Base-by-base conservation (phyloP, 2,113 vertebrate species). In the Elachura formosa region DNA sequence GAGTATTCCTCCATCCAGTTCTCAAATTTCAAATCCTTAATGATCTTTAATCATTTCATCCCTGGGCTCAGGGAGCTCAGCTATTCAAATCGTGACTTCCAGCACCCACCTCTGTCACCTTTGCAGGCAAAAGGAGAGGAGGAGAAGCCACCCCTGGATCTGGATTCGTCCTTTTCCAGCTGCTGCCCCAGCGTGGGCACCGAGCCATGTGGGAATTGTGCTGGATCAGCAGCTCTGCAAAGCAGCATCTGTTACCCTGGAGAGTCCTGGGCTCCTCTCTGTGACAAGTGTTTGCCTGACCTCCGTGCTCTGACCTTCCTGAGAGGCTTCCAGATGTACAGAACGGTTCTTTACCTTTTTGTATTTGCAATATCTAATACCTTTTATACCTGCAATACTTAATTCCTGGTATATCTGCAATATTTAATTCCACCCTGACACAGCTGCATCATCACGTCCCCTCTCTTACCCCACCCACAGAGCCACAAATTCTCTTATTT, bases 301-400 rank as follows among this genome's bases (percentile, higher is more conserved):
- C 51, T 41, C n/a, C 58, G 21, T 2, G 5, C 0, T 9, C 36
- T 51, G 80, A 75, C 48, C 52, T 75, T 61, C 69, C 21, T 2
- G 3, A 20, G 15, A 1, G 6, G 18, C 45, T 64, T 31, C 15
- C 58, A 72, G 55, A 11, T 1, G 5, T 7, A 10, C 76, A 48
- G 10, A 71, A 23, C 0, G 1, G 0, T 20, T 64, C 24, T 0
- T 7, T 20, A 4, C 43, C 51, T 29, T 36, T 36, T 31, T 1
- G 1, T 3, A 9, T 1, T 28, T 52, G 49, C 49, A 51, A 51
- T 26, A 51, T 51, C 28, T 51, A 15, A 28, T 28, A 26, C 9
- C 4, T 9, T 15, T 45, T 45, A 45, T 21, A 45, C 7, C 45
- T 45, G 46, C 22, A 46, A 46, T 46, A 46, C 22, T 46, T 46